Percentiles rank a stretch among this genome's conserved stretches.
phyloP scores from a whole-genome alignment of 2,113 vertebrate genomes.

The Protobothrops flavoviridis region DNA sequence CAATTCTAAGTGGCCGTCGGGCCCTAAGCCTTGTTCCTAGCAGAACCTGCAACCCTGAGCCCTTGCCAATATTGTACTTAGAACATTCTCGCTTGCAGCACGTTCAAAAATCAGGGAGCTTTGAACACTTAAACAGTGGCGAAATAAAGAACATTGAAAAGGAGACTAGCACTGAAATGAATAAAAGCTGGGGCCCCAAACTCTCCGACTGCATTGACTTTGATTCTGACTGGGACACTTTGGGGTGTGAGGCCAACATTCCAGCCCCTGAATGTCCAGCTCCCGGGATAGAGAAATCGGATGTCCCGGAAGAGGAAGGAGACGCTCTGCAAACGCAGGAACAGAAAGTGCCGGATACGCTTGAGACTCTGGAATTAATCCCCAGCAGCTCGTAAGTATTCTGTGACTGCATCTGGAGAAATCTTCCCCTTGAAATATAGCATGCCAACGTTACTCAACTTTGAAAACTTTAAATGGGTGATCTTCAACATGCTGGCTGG shows the following conservation, averaged over 20 bases:
- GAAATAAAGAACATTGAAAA: slow-evolving; percentile 35
- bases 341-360: not conserved
- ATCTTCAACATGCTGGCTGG: too few species aligned
- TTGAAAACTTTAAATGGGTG: too few species aligned
- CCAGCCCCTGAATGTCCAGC: slow-evolving; percentile 51
- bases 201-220: slow-evolving; percentile 71
- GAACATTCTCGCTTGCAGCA: slow-evolving; percentile 24
- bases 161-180: slow-evolving; percentile 21
- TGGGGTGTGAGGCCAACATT: slow-evolving; percentile 66
- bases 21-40: slow-evolving; percentile 10
- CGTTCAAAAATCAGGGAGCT: slow-evolving; percentile 51
- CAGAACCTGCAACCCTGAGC: not conserved
- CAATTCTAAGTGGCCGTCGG: not conserved
- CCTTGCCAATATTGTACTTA: slow-evolving; percentile 30
- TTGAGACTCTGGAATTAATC: slow-evolving; percentile 22
- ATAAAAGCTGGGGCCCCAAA: slow-evolving; percentile 53
- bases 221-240: slow-evolving; percentile 77
- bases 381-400: slow-evolving; percentile 48
- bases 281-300: not conserved
- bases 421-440: not conserved
- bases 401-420: not conserved
- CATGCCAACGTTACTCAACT: too few species aligned
- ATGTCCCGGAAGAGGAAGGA: not conserved
- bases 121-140: slow-evolving; percentile 67
- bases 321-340: slow-evolving; percentile 20